These are phyloP conservation scores for Mystacides longicornis DNA, from an alignment of 2,888 invertebrate genomes.

Conservation along the genomic window DNA sequence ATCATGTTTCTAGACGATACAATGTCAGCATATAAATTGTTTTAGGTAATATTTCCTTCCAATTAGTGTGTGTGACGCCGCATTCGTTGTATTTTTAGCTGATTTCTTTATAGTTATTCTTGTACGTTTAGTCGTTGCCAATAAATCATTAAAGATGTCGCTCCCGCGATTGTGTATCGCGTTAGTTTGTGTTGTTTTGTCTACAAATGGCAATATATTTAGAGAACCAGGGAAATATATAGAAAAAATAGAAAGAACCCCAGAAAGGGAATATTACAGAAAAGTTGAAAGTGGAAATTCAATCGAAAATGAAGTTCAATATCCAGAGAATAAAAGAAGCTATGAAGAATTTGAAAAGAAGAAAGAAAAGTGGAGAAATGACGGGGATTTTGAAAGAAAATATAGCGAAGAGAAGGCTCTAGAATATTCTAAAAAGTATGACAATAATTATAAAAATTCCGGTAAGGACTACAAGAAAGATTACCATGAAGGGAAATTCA, in stretches of 20 bases:
- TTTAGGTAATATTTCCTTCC: too few relatives aligned
- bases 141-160: too few relatives aligned
- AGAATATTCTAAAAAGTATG: not conserved
- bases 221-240: not conserved
- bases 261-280: not conserved
- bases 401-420: not conserved
- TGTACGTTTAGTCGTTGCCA: too few relatives aligned
- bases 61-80: too few relatives aligned
- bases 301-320: not conserved
- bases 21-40: too few relatives aligned
- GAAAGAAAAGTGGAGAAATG: not conserved
- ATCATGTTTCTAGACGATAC: too few relatives aligned
- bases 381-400: not conserved
- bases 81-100: too few relatives aligned
- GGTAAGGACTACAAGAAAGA: not conserved
- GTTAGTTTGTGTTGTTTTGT: too few relatives aligned
- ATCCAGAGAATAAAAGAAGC: not conserved
- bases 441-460: not conserved
- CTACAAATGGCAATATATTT: not conserved
- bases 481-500: not conserved
- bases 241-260: not conserved
- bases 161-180: too few relatives aligned
- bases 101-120: too few relatives aligned
- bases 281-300: not conserved
- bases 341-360: slow-evolving; percentile 1